phyloP scores from a whole-genome alignment of 2,888 invertebrate genomes.

The Xanthorhoe designata region DNA sequence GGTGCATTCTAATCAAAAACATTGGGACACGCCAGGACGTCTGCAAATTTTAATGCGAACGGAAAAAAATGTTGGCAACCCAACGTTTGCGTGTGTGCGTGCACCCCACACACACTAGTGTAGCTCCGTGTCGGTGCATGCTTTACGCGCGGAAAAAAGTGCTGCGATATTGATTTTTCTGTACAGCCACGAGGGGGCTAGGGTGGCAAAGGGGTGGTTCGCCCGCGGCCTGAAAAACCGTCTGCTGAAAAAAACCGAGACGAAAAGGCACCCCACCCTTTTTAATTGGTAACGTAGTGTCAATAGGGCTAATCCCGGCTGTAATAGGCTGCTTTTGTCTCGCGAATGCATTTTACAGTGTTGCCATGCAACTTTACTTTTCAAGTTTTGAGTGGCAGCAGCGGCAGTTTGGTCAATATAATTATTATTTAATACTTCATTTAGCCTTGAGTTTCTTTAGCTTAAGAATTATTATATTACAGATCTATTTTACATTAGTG shows the following conservation, averaged over 20 bases:
- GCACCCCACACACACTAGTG: slow-evolving; percentile 59
- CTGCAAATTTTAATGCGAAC: slow-evolving; percentile 72
- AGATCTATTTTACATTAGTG: neutral
- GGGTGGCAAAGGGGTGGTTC: slow-evolving; percentile 59
- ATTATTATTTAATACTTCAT: neutral
- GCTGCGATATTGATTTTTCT: slow-evolving; percentile 87
- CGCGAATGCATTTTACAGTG: slow-evolving; percentile 81
- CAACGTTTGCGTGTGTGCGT: slow-evolving; percentile 67
- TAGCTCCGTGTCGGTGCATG: slow-evolving; percentile 79
- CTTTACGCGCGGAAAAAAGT: slow-evolving; percentile 86
- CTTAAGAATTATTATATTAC: neutral
- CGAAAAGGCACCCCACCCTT: slow-evolving; percentile 85
- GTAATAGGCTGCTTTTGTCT: slow-evolving; percentile 83
- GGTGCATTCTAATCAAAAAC: slow-evolving; percentile 73
- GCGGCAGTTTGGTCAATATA: neutral
- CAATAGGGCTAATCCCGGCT: slow-evolving; percentile 84
- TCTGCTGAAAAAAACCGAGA: slow-evolving; percentile 85
- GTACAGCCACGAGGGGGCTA: slow-evolving; percentile 73
- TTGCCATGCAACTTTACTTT: slow-evolving; percentile 62
- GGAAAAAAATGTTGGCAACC: slow-evolving; percentile 74
- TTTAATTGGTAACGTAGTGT: slow-evolving; percentile 86
- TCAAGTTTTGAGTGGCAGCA: slow-evolving; percentile 24
- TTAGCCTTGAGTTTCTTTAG: neutral
- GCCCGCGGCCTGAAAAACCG: slow-evolving; percentile 85
- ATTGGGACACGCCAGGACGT: slow-evolving; percentile 58